Conservation (phyloP, 2,797 vertebrate genomes). For the Apogon hyalosoma region DNA sequence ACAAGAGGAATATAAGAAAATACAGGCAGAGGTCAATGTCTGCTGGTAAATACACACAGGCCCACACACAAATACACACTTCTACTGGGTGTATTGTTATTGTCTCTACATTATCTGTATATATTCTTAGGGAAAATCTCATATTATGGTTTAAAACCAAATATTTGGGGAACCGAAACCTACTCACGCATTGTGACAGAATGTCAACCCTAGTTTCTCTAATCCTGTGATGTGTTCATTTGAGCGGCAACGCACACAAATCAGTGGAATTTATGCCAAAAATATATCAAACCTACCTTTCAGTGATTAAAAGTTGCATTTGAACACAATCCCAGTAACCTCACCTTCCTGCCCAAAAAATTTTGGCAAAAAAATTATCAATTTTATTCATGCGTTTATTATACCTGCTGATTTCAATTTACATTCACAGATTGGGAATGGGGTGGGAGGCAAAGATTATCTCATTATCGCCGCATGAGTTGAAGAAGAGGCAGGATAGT, state of each 20-base stretch:
- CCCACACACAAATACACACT: too few relatives aligned
- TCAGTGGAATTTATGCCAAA: too few relatives aligned
- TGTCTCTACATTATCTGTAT: too few relatives aligned
- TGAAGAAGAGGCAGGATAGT: conserved; percentile 8
- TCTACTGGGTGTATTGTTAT: too few relatives aligned
- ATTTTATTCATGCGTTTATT: conserved; percentile 12
- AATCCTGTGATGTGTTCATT: background rate
- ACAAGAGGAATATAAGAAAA: too few relatives aligned
- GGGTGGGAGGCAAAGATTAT: background rate
- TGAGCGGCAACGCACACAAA: background rate
- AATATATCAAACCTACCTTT: conserved; percentile 1
- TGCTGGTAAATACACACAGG: too few relatives aligned
- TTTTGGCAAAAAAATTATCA: conserved; percentile 9
- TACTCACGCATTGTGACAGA: too few relatives aligned
- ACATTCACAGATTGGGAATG: background rate
- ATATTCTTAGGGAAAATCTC: too few relatives aligned
- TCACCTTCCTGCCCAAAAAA: background rate
- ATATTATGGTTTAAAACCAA: too few relatives aligned
- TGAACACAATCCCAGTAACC: background rate
- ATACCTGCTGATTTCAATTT: conserved; percentile 17
- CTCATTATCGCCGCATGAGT: conserved; percentile 23
- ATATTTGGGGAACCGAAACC: too few relatives aligned
- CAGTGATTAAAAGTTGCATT: background rate
- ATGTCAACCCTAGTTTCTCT: background rate
- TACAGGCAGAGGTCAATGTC: too few relatives aligned